Conservation (phyloP, 2,797 vertebrate species). For the Nasua narica region DNA sequence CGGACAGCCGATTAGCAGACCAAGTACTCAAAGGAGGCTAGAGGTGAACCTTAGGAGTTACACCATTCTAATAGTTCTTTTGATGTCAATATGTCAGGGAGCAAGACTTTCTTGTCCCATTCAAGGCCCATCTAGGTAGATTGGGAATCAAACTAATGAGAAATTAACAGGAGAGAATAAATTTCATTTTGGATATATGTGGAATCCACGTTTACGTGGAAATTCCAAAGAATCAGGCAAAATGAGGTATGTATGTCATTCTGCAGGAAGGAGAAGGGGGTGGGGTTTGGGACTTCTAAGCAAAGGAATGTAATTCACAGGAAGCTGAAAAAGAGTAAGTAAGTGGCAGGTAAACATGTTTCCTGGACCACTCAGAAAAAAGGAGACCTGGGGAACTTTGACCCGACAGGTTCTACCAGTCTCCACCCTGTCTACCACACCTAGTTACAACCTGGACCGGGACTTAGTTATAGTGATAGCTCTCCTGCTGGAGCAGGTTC, state of each 20-base stretch:
- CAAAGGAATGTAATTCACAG: neutral
- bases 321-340: neutral
- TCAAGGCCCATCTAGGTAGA: neutral
- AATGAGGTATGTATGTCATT: neutral
- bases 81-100: neutral
- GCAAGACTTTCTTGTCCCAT: neutral
- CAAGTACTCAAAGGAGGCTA: neutral
- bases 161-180: neutral
- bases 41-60: neutral
- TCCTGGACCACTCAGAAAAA: neutral
- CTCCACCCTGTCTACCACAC: neutral
- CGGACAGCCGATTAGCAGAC: neutral
- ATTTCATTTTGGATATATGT: neutral
- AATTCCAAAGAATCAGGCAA: neutral
- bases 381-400: neutral
- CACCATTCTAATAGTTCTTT: neutral
- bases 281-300: neutral
- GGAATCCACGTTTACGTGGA: neutral
- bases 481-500: neutral
- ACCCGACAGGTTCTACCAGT: neutral
- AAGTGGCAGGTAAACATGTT: neutral
- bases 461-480: neutral
- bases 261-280: neutral
- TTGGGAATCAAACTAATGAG: neutral
- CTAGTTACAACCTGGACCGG: accelerated